Percentiles rank a stretch among this genome's conserved stretches.
Conservation (phyloP, 2,888 invertebrate species). For the Cheilosia soror region DNA sequence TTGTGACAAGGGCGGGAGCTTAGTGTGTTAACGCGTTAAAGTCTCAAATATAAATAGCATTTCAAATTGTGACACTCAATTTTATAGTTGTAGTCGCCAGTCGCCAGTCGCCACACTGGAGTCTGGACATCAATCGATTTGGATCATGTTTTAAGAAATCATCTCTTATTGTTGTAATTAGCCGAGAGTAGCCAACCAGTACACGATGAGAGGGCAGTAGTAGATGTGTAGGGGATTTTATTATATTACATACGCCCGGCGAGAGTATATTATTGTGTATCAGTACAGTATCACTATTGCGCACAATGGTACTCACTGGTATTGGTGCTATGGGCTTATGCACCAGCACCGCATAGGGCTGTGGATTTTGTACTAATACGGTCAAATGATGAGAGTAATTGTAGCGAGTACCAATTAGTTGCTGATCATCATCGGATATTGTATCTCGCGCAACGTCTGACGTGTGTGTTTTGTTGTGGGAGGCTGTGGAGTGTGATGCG, state of each 20-base stretch:
- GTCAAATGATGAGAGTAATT: constrained; percentile 35
- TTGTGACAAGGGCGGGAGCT: constrained; percentile 2
- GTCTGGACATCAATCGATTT: constrained; percentile 63
- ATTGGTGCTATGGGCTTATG: constrained; percentile 14
- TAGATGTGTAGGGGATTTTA: constrained; percentile 51
- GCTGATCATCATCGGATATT: constrained; percentile 16
- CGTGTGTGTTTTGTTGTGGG: not conserved
- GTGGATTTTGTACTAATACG: constrained; percentile 6
- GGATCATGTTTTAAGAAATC: constrained; percentile 58
- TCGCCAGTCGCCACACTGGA: constrained; percentile 1
- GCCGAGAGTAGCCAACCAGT: constrained; percentile 28
- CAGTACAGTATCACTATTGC: not conserved
- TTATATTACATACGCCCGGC: constrained; percentile 17
- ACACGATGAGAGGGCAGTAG: constrained; percentile 40
- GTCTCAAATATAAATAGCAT: constrained; percentile 60
- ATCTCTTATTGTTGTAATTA: constrained; percentile 61
- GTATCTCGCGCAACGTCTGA: not conserved
- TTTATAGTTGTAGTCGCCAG: constrained; percentile 33
- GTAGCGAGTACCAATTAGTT: constrained; percentile 32
- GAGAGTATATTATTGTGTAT: constrained; percentile 14
- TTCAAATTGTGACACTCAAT: constrained; percentile 48
- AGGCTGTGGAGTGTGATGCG: not conserved
- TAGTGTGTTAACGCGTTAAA: constrained; percentile 53
- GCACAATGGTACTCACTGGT: constrained; percentile 8
- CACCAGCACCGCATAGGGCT: constrained; percentile 14